Conservation (phyloP, 2,888 invertebrate species). For the Coenonympha glycerion region DNA sequence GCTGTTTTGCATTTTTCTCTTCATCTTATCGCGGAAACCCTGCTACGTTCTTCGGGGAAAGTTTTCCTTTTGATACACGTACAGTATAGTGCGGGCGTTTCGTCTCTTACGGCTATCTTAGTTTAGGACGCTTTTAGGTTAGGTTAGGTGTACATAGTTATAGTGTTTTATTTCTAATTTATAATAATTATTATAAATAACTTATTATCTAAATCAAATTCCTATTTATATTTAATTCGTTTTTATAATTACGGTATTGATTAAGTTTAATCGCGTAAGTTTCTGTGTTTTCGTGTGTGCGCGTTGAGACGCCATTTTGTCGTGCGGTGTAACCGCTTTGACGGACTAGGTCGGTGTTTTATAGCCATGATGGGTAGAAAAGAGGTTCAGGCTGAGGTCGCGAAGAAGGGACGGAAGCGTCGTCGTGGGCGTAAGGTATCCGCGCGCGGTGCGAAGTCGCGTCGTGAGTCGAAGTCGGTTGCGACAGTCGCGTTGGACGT, state of each 20-base stretch:
- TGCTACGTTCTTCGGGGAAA: constrained; percentile 22
- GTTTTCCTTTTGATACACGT: constrained; percentile 30
- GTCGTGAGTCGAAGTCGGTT: constrained; percentile 41
- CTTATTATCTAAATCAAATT: constrained; percentile 25
- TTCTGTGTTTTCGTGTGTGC: constrained; percentile 30
- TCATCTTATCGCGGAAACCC: constrained; percentile 28
- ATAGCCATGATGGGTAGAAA: constrained; percentile 46
- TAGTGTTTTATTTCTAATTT: constrained; percentile 13
- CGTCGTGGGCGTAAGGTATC: constrained; percentile 45
- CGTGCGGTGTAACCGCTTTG: constrained; percentile 37
- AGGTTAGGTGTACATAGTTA: constrained; percentile 31
- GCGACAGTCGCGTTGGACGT: constrained; percentile 22
- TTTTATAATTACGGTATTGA: constrained; percentile 25
- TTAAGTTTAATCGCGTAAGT: constrained; percentile 27
- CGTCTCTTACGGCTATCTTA: too few species aligned
- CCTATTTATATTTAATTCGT: constrained; percentile 14
- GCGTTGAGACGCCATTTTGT: constrained; percentile 59
- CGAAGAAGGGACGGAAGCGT: constrained; percentile 46
- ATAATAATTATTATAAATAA: constrained; percentile 16
- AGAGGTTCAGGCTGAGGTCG: constrained; percentile 41
- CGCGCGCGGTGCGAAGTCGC: constrained; percentile 44
- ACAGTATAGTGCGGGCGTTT: constrained; percentile 27
- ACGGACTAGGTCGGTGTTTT: constrained; percentile 2
- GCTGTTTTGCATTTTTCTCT: constrained; percentile 28
- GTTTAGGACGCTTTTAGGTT: constrained; percentile 36